Conservation (phyloP, 2,888 invertebrate genomes). For the Stenichneumon culpator region DNA sequence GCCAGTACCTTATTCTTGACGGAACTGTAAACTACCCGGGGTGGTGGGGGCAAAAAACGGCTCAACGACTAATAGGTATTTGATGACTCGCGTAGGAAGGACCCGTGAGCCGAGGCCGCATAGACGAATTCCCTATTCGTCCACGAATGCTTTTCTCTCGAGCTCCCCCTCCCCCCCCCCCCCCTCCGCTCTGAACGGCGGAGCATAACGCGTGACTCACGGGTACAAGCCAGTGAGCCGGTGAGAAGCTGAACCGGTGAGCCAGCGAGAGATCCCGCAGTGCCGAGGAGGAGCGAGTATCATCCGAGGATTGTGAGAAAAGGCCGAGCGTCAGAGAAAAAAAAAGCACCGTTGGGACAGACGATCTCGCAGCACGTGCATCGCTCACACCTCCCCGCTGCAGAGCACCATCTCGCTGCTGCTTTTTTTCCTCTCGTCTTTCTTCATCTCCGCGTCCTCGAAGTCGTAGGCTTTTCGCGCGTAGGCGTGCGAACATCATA, state of each 20-base stretch:
- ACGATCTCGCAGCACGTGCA: conserved; percentile 30
- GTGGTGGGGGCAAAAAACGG: conserved; percentile 3
- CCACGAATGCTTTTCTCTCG: conserved; percentile 33
- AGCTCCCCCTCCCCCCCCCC: not conserved
- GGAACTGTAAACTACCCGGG: not conserved
- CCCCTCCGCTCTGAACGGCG: not conserved
- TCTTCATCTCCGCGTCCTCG: conserved; percentile 6
- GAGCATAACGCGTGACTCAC: conserved; percentile 54
- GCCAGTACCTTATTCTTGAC: not conserved
- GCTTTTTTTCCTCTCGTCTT: conserved; percentile 7
- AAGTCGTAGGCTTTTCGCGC: conserved; percentile 37
- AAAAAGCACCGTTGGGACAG: not conserved
- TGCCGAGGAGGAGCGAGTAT: conserved; percentile 8
- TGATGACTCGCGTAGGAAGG: conserved; percentile 29
- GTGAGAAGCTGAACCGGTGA: conserved; percentile 38
- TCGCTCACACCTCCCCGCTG: conserved; percentile 34
- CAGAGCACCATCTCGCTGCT: not conserved
- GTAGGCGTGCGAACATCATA: conserved; percentile 32
- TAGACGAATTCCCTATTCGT: conserved; percentile 54
- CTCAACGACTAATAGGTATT: conserved; percentile 41
- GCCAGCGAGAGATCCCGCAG: conserved; percentile 33
- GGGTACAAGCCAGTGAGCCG: conserved; percentile 29
- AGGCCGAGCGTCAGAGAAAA: not conserved
- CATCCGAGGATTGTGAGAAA: not conserved
- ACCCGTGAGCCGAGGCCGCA: conserved; percentile 5